Evolutionary conservation across 2,888 invertebrate genomes (phyloP).

Genomic region (Parnassius orleans): DNA sequence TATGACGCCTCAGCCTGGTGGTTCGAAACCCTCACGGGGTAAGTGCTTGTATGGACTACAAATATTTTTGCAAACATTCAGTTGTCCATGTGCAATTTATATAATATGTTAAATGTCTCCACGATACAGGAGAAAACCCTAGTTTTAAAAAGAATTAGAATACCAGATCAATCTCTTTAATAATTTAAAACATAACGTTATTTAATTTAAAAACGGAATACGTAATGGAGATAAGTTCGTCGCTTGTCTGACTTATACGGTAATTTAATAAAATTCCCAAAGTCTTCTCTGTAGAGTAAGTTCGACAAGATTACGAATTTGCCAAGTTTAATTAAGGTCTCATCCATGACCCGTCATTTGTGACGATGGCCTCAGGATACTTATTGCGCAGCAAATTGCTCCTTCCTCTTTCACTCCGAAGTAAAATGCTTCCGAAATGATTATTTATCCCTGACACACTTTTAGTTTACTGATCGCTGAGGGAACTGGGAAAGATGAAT

Average conservation of each 20-base stretch:
- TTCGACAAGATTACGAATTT: slow-evolving; percentile 53
- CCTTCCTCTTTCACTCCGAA: slow-evolving; percentile 48
- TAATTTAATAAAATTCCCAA: slow-evolving; percentile 13
- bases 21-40: too few species aligned
- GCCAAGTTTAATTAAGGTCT: slow-evolving; percentile 71
- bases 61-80: too few species aligned
- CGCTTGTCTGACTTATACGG: slow-evolving; percentile 7
- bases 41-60: too few species aligned
- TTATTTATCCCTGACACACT: slow-evolving; percentile 31
- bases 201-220: background rate
- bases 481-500: background rate
- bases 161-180: too few species aligned
- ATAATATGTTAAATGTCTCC: too few species aligned
- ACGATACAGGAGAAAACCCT: too few species aligned
- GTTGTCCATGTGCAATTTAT: too few species aligned
- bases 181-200: too few species aligned
- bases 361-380: slow-evolving; percentile 63
- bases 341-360: slow-evolving; percentile 72
- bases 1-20: too few species aligned
- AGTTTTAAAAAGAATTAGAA: too few species aligned
- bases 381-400: slow-evolving; percentile 69
- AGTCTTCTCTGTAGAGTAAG: slow-evolving; percentile 29
- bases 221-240: slow-evolving; percentile 7
- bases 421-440: slow-evolving; percentile 38
- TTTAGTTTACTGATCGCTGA: slow-evolving; percentile 5